Evolutionary conservation across 2,113 vertebrate species (phyloP), one percentile per base, ranked within the genome.

Genomic region (Cisticola juncidis): DNA sequence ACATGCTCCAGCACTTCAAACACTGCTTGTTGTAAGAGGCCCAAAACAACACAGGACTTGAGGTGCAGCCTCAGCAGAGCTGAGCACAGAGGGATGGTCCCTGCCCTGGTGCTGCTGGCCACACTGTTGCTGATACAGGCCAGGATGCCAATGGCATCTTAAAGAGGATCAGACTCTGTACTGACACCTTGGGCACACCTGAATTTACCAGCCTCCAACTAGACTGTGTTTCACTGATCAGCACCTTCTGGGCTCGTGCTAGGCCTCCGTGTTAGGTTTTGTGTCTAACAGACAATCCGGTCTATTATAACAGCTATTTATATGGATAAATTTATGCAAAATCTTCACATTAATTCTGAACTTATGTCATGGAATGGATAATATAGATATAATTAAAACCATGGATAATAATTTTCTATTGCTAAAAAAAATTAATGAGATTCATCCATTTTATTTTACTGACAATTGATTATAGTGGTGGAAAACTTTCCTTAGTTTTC

Each of bases 141-240:
- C 7, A 18, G 53, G 20, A 25, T 74, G 10, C 5, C 33, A 11
- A 0, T 10, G 24, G 9, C 24, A 22, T 18, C 3, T 28, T 71
- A 31, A 66, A 81, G 7, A 36, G 4, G 24, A n/a, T 45, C 4
- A 5, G 45, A 86, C 8, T 1, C 3, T 4, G 9, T 38, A 45
- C 4, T n/a, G 29, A 9, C 12, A 33, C 3, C 4, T 69, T 60
- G 12, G 12, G 5, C 50, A 31, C 0, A 0, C 3, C 4, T 3
- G 6, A 56, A 13, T 35, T 69, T 51, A 11, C 11, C 19, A 2
- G 4, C 5, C 29, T 54, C 15, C 13, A 57, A 0, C 13, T 14
- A 17, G 45, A 42, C 9, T 31, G 1, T 29, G 7, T 69, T 36
- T 10, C 40, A 15, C 16, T 29, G 38, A 40, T 18, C n/a, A 62